Base-by-base conservation (phyloP, 2,113 vertebrate genomes). In the Apodemus speciosus region DNA sequence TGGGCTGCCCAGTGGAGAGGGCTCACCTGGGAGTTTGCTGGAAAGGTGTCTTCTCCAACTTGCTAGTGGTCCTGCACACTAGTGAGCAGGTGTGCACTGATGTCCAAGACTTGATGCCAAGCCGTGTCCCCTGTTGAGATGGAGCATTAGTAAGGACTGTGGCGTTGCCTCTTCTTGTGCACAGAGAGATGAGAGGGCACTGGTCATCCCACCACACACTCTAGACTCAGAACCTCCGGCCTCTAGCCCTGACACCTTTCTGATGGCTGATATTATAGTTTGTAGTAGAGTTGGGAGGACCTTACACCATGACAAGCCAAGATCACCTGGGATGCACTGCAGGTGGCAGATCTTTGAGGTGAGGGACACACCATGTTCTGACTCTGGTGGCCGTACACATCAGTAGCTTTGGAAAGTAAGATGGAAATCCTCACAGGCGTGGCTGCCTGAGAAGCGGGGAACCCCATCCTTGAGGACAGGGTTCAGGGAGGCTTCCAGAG, bases 141-240 rank as follows among this genome's bases (percentile, higher is more conserved):
- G 35, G 7, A 16, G 80, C 14, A 9, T 62, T 38, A 62, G n/a
- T 13, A 16, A 18, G n/a, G 35, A 27, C 23, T 25, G n/a, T 14
- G 11, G 53, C 3, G n/a, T n/a, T 14, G 13, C n/a, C 23, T n/a
- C 14, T 38, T 3, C 2, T n/a, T 6, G 1, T 0, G 2, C 6
- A 25, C 15, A 13, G 8, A 38, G n/a, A 25, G n/a, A 27, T 56
- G 1, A 23, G 46, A 16, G 3, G 43, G 27, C 27, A 32, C 46
- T 76, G 73, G 75, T 53, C 46, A 77, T 9, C 46, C 15, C 15
- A 51, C 30, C 30, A 77, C 2, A 8, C 6, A 35, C n/a, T 46
- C 7, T 11, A 2, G 49, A 46, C 30, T 46, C 20, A 69, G 64
- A 53, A n/a, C 1, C 46, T 11, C 64, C 21, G 46, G 66, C 35